These are phyloP conservation scores for Paragorgia papillata DNA, from an alignment of 92 coral and sea anemone genomes.

Conservation along the genomic window DNA sequence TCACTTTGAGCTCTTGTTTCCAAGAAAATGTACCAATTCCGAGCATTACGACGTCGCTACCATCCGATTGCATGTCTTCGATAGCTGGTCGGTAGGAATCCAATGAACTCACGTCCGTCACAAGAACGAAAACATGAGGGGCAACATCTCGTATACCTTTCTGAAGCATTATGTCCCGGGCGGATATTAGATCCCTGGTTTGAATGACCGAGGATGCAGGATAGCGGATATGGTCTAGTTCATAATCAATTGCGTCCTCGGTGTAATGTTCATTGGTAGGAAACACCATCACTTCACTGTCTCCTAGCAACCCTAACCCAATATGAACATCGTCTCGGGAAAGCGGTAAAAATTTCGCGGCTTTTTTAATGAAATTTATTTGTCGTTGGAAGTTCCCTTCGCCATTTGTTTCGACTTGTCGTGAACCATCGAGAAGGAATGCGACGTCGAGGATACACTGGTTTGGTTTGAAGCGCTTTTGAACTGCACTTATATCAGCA, in stretches of 20 bases:
- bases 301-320: slow-evolving; percentile 53
- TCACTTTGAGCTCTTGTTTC: slow-evolving; percentile 16
- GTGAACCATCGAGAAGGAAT: slow-evolving; percentile 32
- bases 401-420: slow-evolving; percentile 44
- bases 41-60: slow-evolving; percentile 5
- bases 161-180: slow-evolving; percentile 24
- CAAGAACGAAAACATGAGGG: slow-evolving; percentile 37
- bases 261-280: slow-evolving; percentile 37
- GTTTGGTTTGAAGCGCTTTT: slow-evolving; percentile 25
- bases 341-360: slow-evolving; percentile 59
- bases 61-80: slow-evolving; percentile 18
- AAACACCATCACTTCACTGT: slow-evolving; percentile 35
- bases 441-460: slow-evolving; percentile 45
- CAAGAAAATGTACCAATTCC: slow-evolving; percentile 19
- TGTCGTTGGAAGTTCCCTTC: slow-evolving; percentile 37
- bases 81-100: slow-evolving; percentile 20
- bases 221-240: slow-evolving; percentile 36
- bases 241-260: slow-evolving; percentile 24
- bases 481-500: background rate
- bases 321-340: slow-evolving; percentile 64
- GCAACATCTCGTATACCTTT: slow-evolving; percentile 34
- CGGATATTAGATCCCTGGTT: slow-evolving; percentile 12
- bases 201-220: slow-evolving; percentile 35
- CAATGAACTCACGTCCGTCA: slow-evolving; percentile 36
- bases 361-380: slow-evolving; percentile 33